phyloP scores from a whole-genome alignment of 1,140 invertebrate species.

The Pectinophora gossypiella region DNA sequence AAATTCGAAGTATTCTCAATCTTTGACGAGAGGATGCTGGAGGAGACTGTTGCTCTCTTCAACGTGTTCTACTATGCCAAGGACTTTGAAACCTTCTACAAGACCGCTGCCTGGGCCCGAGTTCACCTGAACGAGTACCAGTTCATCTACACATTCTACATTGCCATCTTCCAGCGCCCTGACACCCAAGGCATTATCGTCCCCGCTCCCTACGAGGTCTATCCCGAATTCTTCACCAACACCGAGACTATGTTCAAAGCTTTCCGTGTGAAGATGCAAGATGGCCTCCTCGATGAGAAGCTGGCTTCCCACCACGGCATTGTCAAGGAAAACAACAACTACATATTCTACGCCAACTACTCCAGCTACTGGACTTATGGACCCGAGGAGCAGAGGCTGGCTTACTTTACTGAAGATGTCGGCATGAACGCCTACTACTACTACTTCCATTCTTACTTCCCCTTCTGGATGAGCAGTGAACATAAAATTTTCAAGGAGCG shows the following conservation, averaged over 20 bases:
- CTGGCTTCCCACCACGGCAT: constrained; percentile 58
- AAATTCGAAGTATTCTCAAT: constrained; percentile 75
- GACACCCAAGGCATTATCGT: constrained; percentile 77
- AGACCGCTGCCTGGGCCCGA: constrained; percentile 78
- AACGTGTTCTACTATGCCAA: constrained; percentile 78
- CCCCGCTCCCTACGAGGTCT: constrained; percentile 79
- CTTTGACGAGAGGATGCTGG: constrained; percentile 71
- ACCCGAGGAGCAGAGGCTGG: constrained; percentile 78
- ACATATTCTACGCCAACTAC: constrained; percentile 71
- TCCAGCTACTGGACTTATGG: constrained; percentile 67
- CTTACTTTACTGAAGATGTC: constrained; percentile 85
- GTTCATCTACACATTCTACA: constrained; percentile 77
- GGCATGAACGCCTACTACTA: constrained; percentile 83
- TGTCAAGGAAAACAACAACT: constrained; percentile 57
- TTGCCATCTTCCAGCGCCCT: constrained; percentile 76
- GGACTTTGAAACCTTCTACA: constrained; percentile 79
- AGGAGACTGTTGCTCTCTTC: constrained; percentile 75
- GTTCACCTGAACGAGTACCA: constrained; percentile 77
- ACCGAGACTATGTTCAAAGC: constrained; percentile 75
- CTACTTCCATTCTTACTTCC: constrained; percentile 80
- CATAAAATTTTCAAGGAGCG: constrained; percentile 73
- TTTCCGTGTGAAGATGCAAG: constrained; percentile 77
- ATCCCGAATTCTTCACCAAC: constrained; percentile 78
- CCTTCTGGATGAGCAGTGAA: constrained; percentile 79
- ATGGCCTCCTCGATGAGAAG: constrained; percentile 32